Conservation (phyloP, 2,797 vertebrate genomes). For the Chiropotes sagulatus region DNA sequence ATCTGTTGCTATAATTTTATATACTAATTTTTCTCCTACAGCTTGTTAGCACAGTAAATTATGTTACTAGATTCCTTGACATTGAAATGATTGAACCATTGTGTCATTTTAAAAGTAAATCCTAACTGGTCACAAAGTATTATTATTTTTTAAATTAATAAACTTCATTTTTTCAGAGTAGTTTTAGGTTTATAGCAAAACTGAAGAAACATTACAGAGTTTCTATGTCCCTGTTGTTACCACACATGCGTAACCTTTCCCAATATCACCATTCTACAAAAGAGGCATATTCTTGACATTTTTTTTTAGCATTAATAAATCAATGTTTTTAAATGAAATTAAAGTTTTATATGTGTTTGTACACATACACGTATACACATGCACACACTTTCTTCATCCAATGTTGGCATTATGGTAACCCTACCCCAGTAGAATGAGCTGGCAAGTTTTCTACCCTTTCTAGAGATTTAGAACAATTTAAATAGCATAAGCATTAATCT, state of each 20-base stretch:
- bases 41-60: background rate
- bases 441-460: background rate
- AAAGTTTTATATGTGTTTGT: background rate
- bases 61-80: background rate
- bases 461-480: background rate
- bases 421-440: background rate
- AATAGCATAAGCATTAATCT: background rate
- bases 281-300: background rate
- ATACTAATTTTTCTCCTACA: background rate
- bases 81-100: background rate
- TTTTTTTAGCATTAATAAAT: background rate
- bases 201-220: background rate
- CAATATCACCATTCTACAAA: background rate
- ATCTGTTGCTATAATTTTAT: background rate
- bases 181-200: constrained; percentile 1
- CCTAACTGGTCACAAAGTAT: background rate
- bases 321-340: background rate
- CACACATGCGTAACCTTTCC: background rate
- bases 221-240: background rate
- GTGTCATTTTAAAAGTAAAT: background rate
- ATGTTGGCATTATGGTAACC: background rate
- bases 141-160: background rate
- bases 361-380: too few species aligned
- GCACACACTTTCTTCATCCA: background rate
- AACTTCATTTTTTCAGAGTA: background rate